Evolutionary conservation across 2,113 vertebrate species (phyloP), one percentile per base, ranked within the genome.

Genomic region (Chaenocephalus aceratus): DNA sequence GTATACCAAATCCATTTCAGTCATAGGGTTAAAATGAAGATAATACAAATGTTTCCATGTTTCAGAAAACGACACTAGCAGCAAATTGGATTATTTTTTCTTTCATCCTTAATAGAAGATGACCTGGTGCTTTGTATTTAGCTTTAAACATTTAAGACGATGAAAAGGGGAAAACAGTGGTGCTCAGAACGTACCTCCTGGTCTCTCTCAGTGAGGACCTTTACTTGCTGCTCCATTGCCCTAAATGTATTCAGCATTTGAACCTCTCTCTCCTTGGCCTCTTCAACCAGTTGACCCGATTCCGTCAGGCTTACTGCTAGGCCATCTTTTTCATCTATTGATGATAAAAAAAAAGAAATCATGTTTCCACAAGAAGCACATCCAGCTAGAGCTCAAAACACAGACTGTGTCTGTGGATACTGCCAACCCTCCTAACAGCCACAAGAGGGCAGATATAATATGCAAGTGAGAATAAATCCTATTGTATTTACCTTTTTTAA

Each of bases 301-400:
- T 99, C 97, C 75, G 66, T 95, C 60, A 98, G 94, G 86, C 96
- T 97, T 36, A 97, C 89, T 30, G 88, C 85, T 66, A 97, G 92
- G n/a, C 97, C 97, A 54, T 97, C 96, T 73, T 97, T 99, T 91
- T 98, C 97, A 94, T 97, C 98, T 99, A 72, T 60, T 45, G 6
- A 82, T 26, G 7, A 80, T 23, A n/a, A 82, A 69, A 83, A 21
- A 82, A 69, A 83, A 13, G 63, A 30, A 0, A 51, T 74, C 8
- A 61, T n/a, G 12, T 23, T 26, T 1, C 5, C 16, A 60, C 6
- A 1, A 53, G 12, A 10, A 74, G 56, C 41, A 74, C 5, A 58
- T 62, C 13, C 4, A 72, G 5, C 13, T 51, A 67, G 18, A 54
- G 15, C 45, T 34, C 7, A 58, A 10, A 64, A 53, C 0, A 0